These are phyloP conservation scores for Halotydeus destructor DNA, from an alignment of 1,140 invertebrate genomes.

Conservation along the genomic window DNA sequence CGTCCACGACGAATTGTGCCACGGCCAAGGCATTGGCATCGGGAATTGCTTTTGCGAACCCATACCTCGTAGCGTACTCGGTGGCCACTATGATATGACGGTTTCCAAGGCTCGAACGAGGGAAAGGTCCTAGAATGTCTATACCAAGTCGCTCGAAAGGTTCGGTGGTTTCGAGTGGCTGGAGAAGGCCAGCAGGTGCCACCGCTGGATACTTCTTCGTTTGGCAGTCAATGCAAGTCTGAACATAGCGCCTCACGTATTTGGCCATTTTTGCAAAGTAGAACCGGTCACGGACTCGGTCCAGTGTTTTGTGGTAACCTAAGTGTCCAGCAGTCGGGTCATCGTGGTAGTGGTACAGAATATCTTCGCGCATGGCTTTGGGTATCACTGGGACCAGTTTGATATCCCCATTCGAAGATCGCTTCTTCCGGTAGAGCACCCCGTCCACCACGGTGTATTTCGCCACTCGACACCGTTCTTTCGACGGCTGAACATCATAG, in stretches of 20 bases:
- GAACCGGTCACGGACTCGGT: constrained; percentile 11
- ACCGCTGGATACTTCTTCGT: constrained; percentile 7
- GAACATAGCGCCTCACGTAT: constrained; percentile 12
- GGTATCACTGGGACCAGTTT: neutral
- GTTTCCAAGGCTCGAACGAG: constrained; percentile 15
- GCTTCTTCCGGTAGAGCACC: no score
- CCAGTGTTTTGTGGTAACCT: constrained; percentile 14
- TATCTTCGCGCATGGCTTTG: constrained; percentile 19
- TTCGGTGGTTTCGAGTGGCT: constrained; percentile 7
- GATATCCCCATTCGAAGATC: no score
- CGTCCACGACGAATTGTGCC: no score
- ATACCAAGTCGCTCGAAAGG: constrained; percentile 20
- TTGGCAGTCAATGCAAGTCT: constrained; percentile 16
- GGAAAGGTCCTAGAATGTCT: constrained; percentile 21
- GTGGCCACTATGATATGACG: constrained; percentile 18
- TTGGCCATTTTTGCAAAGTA: constrained; percentile 15
- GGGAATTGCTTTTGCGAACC: constrained; percentile 17
- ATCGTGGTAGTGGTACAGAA: constrained; percentile 27
- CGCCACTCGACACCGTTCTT: no score
- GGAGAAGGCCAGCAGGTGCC: constrained; percentile 4
- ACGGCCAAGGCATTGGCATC: no score
- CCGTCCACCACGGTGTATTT: no score
- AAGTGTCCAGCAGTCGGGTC: constrained; percentile 13
- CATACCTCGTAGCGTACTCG: constrained; percentile 21
- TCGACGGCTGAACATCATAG: no score